phyloP scores from a whole-genome alignment of 2,113 vertebrate species.

The Noturus placidus region DNA sequence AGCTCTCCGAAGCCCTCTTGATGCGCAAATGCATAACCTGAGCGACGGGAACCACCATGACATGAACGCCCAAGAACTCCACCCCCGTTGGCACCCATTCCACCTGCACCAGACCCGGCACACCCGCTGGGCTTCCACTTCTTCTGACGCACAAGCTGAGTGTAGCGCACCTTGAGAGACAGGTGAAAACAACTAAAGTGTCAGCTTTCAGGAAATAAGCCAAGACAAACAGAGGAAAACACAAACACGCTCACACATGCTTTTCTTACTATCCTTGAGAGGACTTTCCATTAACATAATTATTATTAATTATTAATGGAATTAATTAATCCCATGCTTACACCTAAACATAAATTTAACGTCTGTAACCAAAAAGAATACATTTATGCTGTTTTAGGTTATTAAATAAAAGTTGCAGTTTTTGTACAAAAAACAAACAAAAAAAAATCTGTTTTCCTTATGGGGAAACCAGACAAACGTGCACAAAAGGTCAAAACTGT shows the following conservation, averaged over 20 bases:
- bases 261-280: neutral
- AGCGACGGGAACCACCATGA: constrained; percentile 76
- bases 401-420: neutral
- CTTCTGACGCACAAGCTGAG: constrained; percentile 84
- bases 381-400: neutral
- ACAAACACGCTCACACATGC: neutral
- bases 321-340: neutral
- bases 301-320: neutral
- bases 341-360: neutral
- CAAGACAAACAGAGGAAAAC: neutral
- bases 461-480: neutral
- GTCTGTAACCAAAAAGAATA: neutral
- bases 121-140: constrained; percentile 80
- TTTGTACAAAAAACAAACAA: neutral
- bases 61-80: constrained; percentile 71
- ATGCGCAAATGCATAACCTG: constrained; percentile 91
- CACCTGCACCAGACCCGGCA: constrained; percentile 63
- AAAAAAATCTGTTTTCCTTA: neutral
- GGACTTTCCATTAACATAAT: neutral
- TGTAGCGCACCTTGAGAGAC: constrained; percentile 84
- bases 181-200: neutral
- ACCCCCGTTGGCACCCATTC: constrained; percentile 66
- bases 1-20: constrained; percentile 94
- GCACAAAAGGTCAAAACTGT: neutral
- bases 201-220: neutral